Evolutionary conservation across 2,888 invertebrate species (phyloP).

Genomic region (Agonopterix heracliana): DNA sequence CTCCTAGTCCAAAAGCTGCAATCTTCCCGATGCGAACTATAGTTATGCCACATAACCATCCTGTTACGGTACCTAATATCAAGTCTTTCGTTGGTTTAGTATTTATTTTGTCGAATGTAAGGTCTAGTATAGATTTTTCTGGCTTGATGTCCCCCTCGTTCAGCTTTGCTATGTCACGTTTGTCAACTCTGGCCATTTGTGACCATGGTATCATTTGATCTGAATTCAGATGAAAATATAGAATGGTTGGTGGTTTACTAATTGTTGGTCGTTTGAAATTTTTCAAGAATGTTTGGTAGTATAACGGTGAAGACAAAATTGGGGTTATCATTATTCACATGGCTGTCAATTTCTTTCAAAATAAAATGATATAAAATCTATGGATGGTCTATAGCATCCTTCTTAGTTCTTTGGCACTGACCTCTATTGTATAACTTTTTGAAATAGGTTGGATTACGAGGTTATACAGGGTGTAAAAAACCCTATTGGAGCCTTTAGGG

Average conservation of each 20-base stretch:
- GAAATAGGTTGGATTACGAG: no score
- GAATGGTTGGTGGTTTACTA: slow-evolving; percentile 7
- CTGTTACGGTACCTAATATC: slow-evolving; percentile 45
- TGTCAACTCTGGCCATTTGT: slow-evolving; percentile 50
- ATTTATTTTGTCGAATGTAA: slow-evolving; percentile 34
- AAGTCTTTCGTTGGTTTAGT: slow-evolving; percentile 44
- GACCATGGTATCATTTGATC: slow-evolving; percentile 22
- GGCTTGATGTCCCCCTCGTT: slow-evolving; percentile 27
- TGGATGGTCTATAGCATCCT: no score
- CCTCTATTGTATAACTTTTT: no score
- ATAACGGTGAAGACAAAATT: background rate
- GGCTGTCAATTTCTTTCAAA: no score
- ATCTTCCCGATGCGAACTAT: slow-evolving; percentile 90
- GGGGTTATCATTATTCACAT: background rate
- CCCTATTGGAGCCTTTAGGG: no score
- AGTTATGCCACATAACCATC: slow-evolving; percentile 83
- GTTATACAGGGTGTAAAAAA: no score
- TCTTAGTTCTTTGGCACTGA: no score
- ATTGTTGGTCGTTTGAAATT: background rate
- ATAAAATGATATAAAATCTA: no score
- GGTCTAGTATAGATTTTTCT: slow-evolving; percentile 32
- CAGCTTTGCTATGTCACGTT: slow-evolving; percentile 29
- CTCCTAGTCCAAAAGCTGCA: slow-evolving; percentile 91
- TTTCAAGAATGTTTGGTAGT: background rate
- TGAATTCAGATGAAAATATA: slow-evolving; percentile 6